Conservation (phyloP, 2,888 invertebrate species). For the Syrphus vitripennis region DNA sequence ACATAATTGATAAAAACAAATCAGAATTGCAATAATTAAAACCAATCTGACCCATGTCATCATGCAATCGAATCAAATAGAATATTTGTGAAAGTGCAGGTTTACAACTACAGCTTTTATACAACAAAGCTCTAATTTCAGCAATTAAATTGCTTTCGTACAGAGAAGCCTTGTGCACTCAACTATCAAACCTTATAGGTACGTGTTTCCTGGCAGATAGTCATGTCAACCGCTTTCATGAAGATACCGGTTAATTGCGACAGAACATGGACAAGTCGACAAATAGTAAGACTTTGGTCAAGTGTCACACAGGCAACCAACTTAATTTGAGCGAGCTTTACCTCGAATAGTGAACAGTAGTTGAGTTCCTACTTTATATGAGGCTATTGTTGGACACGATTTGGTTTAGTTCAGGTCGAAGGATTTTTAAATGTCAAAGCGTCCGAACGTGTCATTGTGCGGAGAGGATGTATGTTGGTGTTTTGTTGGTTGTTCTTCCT, state of each 20-base stretch:
- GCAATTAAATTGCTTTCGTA: slow-evolving; percentile 34
- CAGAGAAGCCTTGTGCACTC: slow-evolving; percentile 14
- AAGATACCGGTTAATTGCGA: slow-evolving; percentile 39
- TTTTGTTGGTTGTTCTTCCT: not conserved
- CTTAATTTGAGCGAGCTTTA: slow-evolving; percentile 22
- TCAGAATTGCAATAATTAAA: slow-evolving; percentile 20
- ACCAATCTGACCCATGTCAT: not conserved
- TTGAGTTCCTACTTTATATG: slow-evolving; percentile 16
- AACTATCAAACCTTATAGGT: slow-evolving; percentile 27
- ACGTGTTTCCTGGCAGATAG: slow-evolving; percentile 44
- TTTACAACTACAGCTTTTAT: not conserved
- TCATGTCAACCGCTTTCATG: slow-evolving; percentile 38
- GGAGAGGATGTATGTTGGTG: not conserved
- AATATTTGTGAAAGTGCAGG: not conserved
- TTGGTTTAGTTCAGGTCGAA: slow-evolving; percentile 25
- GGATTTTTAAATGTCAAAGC: slow-evolving; percentile 33
- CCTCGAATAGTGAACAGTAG: not conserved
- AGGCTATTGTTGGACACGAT: slow-evolving; percentile 27
- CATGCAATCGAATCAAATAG: not conserved
- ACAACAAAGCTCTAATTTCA: slow-evolving; percentile 30
- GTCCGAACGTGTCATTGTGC: slow-evolving; percentile 23
- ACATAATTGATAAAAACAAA: too few relatives aligned
- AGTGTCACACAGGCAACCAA: slow-evolving; percentile 18
- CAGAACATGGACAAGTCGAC: slow-evolving; percentile 1
- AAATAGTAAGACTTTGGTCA: slow-evolving; percentile 8